Evolutionary conservation across 2,888 invertebrate genomes (phyloP).

Genomic region (Trissoscelio sp.): DNA sequence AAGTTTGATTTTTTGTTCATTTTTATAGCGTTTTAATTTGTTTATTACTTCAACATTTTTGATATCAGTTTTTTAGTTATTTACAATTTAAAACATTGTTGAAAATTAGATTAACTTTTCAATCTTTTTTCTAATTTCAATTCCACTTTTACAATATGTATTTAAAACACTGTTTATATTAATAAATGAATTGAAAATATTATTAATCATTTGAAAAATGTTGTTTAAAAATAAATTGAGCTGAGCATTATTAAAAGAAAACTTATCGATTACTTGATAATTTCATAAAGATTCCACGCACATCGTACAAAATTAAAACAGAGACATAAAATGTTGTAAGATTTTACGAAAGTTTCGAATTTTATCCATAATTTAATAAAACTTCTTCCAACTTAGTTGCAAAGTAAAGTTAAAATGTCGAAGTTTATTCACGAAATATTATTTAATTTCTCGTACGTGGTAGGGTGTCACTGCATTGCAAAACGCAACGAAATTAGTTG

Average conservation of each 20-base stretch:
- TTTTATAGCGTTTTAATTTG: not conserved
- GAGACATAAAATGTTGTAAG: constrained; percentile 25
- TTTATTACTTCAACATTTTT: no score
- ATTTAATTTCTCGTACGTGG: constrained; percentile 38
- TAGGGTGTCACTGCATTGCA: not conserved
- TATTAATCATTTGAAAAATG: no score
- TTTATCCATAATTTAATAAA: constrained; percentile 42
- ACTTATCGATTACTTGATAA: not conserved
- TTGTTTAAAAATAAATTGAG: no score
- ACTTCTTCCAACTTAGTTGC: constrained; percentile 19
- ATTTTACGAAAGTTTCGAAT: constrained; percentile 37
- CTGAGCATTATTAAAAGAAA: not conserved
- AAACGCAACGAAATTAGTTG: constrained; percentile 2
- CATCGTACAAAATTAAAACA: constrained; percentile 26
- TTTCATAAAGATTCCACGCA: constrained; percentile 22
- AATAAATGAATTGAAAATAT: no score
- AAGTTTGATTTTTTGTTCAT: no score
- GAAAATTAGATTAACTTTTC: no score
- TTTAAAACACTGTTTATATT: no score
- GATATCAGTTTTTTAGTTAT: no score
- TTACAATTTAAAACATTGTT: no score
- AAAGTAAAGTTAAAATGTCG: constrained; percentile 40
- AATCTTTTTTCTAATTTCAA: no score
- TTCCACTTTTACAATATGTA: no score
- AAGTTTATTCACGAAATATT: constrained; percentile 39